Evolutionary conservation across 2,797 vertebrate species (phyloP), one percentile per base, ranked within the genome.

Genomic region (Catostomus latipinnis): DNA sequence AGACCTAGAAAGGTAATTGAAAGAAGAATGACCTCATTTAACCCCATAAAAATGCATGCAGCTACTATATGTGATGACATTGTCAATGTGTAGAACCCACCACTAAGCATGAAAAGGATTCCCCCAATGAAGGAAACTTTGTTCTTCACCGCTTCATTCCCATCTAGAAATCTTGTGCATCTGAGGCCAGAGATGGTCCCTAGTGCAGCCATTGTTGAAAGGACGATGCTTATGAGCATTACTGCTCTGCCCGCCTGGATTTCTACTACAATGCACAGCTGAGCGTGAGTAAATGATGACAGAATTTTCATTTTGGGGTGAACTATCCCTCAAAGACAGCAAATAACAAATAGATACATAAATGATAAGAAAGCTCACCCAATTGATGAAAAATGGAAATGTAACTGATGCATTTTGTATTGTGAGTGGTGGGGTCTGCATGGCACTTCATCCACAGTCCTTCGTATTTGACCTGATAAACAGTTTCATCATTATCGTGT

Each of bases 91-190:
- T 50, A 22, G 6, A 12, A 60, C 84, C 88, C 74, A 98, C 97
- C 97, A 90, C 96, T 83, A 76, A 94, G 22, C 1, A 96, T 87
- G 88, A 96, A 95, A 74, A 96, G 87, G 10, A 93, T 86, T 0
- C 97, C 97, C 62, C 96, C 97, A 0, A 90, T 74, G 78, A 95
- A 87, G 10, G 94, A 94, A 83, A 93, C 92, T 4, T 82, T 79
- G 84, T 92, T 92, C 88, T 99, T 99, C 85, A 90, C 92, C 22
- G 89, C 85, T 5, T 93, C 83, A 5, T 92, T 93, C 0, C 90
- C 92, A 0, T 96, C 96, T 90, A 97, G 85, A 80, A 95, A 97
- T 74, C 90, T 96, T 83, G 97, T 97, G 86, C 96, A 99, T 73
- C 97, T 96, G 96, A 99, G 97, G 4, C 97, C 97, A 9, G 92